Conservation (phyloP, 2,797 vertebrate genomes). For the Todus mexicanus region DNA sequence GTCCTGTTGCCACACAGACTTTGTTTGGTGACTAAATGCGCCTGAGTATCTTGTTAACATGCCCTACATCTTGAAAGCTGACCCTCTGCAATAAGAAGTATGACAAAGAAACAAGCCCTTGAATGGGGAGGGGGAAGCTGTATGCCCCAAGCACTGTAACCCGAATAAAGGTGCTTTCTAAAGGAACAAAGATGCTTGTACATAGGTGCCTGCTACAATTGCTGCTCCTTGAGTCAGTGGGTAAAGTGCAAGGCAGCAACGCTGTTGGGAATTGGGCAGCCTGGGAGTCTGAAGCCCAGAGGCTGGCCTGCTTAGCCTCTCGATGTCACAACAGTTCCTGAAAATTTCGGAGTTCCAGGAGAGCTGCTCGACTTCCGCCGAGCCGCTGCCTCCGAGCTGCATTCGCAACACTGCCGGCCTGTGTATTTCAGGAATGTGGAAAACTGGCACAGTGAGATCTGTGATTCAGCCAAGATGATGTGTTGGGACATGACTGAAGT, state of each 20-base stretch:
- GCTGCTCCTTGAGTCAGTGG: neutral
- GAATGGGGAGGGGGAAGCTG: neutral
- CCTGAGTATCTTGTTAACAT: slow-evolving; percentile 58
- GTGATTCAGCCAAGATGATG: slow-evolving; percentile 67
- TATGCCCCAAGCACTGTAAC: slow-evolving; percentile 27
- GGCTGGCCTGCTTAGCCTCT: neutral
- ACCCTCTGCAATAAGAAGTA: slow-evolving; percentile 49
- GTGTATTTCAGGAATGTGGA: slow-evolving; percentile 71
- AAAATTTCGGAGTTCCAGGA: slow-evolving; percentile 58
- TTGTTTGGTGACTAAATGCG: slow-evolving; percentile 50
- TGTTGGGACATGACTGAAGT: slow-evolving; percentile 66
- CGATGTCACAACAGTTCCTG: slow-evolving; percentile 63
- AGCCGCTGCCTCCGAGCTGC: slow-evolving; percentile 38
- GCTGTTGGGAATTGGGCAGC: neutral
- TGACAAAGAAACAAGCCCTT: slow-evolving; percentile 46
- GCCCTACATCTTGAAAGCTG: slow-evolving; percentile 49
- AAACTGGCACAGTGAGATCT: slow-evolving; percentile 60
- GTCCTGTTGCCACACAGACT: slow-evolving; percentile 6
- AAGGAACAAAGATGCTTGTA: slow-evolving; percentile 35
- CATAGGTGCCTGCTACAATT: slow-evolving; percentile 15
- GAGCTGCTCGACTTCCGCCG: slow-evolving; percentile 43
- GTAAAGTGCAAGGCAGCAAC: neutral
- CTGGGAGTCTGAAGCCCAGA: neutral
- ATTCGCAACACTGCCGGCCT: slow-evolving; percentile 47
- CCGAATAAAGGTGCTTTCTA: slow-evolving; percentile 13